phyloP scores from a whole-genome alignment of 1,140 invertebrate species.

The Onthophagus taurus region DNA sequence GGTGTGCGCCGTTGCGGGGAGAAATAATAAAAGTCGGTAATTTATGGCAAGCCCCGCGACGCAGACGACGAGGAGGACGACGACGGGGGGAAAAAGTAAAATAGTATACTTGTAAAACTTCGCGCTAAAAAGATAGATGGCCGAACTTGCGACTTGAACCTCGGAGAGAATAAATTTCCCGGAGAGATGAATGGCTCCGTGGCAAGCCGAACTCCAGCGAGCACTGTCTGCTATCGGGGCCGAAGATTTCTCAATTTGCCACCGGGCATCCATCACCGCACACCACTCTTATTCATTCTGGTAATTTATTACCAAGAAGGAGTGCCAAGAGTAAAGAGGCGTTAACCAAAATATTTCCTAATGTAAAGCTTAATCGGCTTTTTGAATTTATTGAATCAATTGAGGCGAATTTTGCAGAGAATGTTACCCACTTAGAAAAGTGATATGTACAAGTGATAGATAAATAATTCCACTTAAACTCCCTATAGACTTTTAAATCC shows the following conservation, averaged over 20 bases:
- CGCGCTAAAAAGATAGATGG: conserved; percentile 29
- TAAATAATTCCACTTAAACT: too few relatives aligned
- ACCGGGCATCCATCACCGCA: conserved; percentile 22
- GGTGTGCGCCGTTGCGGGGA: conserved; percentile 5
- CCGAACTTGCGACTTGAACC: conserved; percentile 29
- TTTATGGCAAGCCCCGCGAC: too few relatives aligned
- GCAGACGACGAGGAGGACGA: too few relatives aligned
- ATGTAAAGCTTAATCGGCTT: too few relatives aligned
- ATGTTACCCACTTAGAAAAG: too few relatives aligned
- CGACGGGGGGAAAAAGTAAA: conserved; percentile 19
- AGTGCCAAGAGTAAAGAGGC: too few relatives aligned
- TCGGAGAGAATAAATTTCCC: conserved; percentile 27
- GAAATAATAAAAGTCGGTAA: conserved; percentile 22
- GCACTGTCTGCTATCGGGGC: conserved; percentile 19
- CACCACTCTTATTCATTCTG: conserved; percentile 10
- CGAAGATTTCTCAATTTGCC: conserved; percentile 30
- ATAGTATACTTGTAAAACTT: conserved; percentile 25
- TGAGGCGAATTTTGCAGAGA: too few relatives aligned
- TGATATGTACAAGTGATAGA: too few relatives aligned
- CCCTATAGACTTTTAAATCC: too few relatives aligned
- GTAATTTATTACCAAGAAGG: too few relatives aligned
- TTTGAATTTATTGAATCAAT: too few relatives aligned
- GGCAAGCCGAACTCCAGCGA: conserved; percentile 10
- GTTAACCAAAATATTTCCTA: too few relatives aligned
- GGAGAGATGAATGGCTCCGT: conserved; percentile 26